Percentiles rank a stretch among this genome's conserved stretches.
These are phyloP conservation scores for Dreissena rostriformis DNA, from an alignment of 1,140 invertebrate species.

Conservation along the genomic window DNA sequence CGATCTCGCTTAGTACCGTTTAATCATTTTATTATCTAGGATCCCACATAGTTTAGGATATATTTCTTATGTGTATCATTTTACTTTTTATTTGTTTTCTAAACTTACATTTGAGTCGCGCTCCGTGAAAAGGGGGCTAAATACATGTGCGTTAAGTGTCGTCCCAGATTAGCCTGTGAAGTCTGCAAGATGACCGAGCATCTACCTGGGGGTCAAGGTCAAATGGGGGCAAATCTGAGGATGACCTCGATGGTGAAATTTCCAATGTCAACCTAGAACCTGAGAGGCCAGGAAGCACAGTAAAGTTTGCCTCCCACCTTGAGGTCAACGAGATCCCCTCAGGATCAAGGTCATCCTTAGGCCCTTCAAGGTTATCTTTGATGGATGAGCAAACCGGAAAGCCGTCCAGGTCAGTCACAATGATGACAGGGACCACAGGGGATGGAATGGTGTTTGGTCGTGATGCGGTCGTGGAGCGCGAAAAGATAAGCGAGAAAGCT, in stretches of 20 bases:
- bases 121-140: too few species aligned
- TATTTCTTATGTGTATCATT: too few species aligned
- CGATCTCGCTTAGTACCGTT: too few species aligned
- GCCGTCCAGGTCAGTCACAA: conserved; percentile 53
- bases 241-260: conserved; percentile 8
- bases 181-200: conserved; percentile 21
- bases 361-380: conserved; percentile 52
- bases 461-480: conserved; percentile 69
- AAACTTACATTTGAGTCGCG: too few species aligned
- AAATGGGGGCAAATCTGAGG: conserved; percentile 46
- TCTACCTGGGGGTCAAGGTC: conserved; percentile 1
- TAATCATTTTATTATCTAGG: too few species aligned
- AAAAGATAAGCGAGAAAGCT: conserved; percentile 69
- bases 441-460: conserved; percentile 65
- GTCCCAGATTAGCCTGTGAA: too few species aligned
- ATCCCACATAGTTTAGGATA: too few species aligned
- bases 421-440: conserved; percentile 41
- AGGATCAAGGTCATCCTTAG: conserved; percentile 47
- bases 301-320: conserved; percentile 62
- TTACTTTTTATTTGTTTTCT: too few species aligned
- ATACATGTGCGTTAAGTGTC: too few species aligned
- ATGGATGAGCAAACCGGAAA: conserved; percentile 52
- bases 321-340: conserved; percentile 61
- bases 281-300: conserved; percentile 61
- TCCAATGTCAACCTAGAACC: conserved; percentile 28